A percentile compares a stretch with the other conserved stretches of the same genome.
phyloP scores from a whole-genome alignment of 1,140 invertebrate genomes.

The Macrobrachium nipponense region DNA sequence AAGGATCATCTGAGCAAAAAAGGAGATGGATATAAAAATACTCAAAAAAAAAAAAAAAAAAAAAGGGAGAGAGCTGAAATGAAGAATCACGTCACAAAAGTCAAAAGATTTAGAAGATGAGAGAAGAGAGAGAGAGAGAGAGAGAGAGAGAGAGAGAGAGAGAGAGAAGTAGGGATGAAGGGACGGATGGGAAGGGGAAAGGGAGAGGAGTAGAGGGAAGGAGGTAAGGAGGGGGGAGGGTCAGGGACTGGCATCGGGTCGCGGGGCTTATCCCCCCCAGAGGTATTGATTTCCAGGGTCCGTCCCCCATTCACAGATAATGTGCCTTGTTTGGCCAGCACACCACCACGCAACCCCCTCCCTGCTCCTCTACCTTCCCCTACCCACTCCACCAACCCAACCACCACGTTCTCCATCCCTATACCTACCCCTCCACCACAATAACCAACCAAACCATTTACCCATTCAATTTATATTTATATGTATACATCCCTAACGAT shows the following conservation, averaged over 20 bases:
- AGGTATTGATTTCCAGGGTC: constrained; percentile 28
- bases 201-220: neutral
- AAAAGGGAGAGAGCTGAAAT: neutral
- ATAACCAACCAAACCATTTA: no score
- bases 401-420: neutral
- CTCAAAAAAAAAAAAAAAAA: neutral
- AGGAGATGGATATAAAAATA: neutral
- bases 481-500: no score
- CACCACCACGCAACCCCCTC: neutral
- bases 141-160: constrained; percentile 5
- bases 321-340: constrained; percentile 29
- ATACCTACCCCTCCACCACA: no score
- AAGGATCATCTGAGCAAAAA: neutral
- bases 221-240: neutral
- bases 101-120: neutral
- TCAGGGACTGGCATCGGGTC: constrained; percentile 8
- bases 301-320: constrained; percentile 26
- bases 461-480: no score
- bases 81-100: neutral
- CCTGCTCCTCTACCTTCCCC: neutral
- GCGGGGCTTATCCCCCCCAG: constrained; percentile 12
- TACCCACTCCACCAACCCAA: neutral
- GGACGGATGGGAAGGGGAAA: neutral
- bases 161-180: neutral
- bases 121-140: neutral